Percentiles rank a stretch among this genome's conserved stretches.
phyloP scores from a whole-genome alignment of 2,888 invertebrate genomes.

The Neria commutata region DNA sequence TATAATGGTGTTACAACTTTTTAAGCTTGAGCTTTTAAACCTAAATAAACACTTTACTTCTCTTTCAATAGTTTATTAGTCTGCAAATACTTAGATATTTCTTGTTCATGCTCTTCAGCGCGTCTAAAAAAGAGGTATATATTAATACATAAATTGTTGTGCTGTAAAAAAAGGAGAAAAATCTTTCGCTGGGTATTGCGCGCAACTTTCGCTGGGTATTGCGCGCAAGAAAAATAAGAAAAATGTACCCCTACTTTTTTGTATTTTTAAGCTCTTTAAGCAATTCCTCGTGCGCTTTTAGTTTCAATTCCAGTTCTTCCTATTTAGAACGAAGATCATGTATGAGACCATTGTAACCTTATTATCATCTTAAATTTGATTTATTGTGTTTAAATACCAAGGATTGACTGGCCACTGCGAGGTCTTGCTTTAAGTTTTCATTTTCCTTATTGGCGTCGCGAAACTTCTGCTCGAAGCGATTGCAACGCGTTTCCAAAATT shows the following conservation, averaged over 20 bases:
- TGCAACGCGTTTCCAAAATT: conserved; percentile 55
- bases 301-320: conserved; percentile 66
- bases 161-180: too few species aligned
- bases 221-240: too few species aligned
- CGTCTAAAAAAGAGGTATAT: background rate
- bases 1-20: conserved; percentile 45
- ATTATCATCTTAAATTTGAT: background rate
- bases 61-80: conserved; percentile 40
- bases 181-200: too few species aligned
- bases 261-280: conserved; percentile 68
- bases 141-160: too few species aligned
- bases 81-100: conserved; percentile 39
- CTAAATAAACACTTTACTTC: conserved; percentile 35
- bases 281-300: conserved; percentile 68
- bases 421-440: conserved; percentile 48
- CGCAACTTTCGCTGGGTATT: too few species aligned
- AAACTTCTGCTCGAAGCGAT: conserved; percentile 45
- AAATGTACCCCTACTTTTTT: conserved; percentile 48
- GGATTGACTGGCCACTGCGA: conserved; percentile 59
- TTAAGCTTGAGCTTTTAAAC: too few species aligned
- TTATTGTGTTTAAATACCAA: conserved; percentile 32
- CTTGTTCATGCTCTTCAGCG: conserved; percentile 33
- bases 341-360: too few species aligned
- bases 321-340: conserved; percentile 33
- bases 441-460: conserved; percentile 46